Percentiles rank a stretch among this genome's conserved stretches.
phyloP scores from a whole-genome alignment of 2,888 invertebrate species.

The Sphaeridia pumilis region DNA sequence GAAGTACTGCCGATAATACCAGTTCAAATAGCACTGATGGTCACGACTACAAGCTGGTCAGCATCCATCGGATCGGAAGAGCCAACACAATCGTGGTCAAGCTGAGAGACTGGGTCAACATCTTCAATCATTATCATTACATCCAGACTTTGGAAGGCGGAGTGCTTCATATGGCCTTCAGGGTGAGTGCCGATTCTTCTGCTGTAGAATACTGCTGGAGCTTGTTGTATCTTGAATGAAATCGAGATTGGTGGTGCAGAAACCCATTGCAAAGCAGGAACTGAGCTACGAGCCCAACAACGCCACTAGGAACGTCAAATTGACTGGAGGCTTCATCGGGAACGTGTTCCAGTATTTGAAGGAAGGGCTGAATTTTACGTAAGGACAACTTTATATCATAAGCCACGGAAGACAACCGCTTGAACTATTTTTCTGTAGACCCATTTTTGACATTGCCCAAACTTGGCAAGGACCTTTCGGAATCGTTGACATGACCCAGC shows the following conservation, averaged over 20 bases:
- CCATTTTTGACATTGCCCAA: not conserved
- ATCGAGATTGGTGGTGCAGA: too few species aligned
- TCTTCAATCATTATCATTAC: conserved; percentile 1
- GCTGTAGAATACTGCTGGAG: too few species aligned
- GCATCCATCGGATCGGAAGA: not conserved
- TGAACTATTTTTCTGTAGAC: not conserved
- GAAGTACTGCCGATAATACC: too few species aligned
- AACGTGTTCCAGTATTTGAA: not conserved
- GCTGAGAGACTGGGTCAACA: not conserved
- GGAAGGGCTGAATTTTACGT: conserved; percentile 3
- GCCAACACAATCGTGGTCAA: not conserved
- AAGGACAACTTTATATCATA: not conserved
- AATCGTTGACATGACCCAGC: not conserved
- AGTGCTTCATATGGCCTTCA: not conserved
- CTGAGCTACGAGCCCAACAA: not conserved
- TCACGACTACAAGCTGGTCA: not conserved
- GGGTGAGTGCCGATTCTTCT: too few species aligned
- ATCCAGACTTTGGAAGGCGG: not conserved
- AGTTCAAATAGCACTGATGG: not conserved
- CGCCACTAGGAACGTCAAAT: not conserved
- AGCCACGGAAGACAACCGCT: too few species aligned
- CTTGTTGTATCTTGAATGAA: too few species aligned
- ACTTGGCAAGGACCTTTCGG: not conserved
- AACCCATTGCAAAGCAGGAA: too few species aligned
- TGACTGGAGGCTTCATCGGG: not conserved